Evolutionary conservation across 2,888 invertebrate genomes (phyloP), one percentile per base, ranked within the genome.

Genomic region (Tanypteryx hageni): DNA sequence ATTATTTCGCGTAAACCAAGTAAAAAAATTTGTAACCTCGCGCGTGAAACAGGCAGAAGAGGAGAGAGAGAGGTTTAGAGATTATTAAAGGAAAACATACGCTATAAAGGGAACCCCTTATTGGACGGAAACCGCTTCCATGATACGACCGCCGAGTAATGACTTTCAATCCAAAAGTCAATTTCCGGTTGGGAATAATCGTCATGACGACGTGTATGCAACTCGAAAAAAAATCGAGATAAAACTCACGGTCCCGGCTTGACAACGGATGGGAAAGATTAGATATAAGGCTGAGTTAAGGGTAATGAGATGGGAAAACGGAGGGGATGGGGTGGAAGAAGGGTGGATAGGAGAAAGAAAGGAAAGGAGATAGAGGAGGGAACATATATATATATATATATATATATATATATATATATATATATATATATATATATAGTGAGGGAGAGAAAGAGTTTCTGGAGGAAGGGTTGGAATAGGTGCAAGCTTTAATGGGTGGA

Each of bases 151-250:
- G 31, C 27, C 86, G 86, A 64, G 61, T 86, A 86, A 86, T 61
- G 86, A 86, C 86, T 64, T 61, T 61, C 86, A 86, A 61, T 86
- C 86, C 86, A 59, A 18, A 61, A 86, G 86, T 61, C 86, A 86
- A 86, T 86, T 86, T 86, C 86, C 86, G 86, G 86, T 61, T 31
- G 86, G 86, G 31, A 86, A 86, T 86, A 86, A 86, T 86, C 31
- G 61, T 64, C 86, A 31, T n/a, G 86, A 31, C 61, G 31, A 61
- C 27, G 86, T 64, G 61, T 61, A 44, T 61, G 86, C 16, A 86
- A 86, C 31, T 64, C 86, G 86, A 86, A 86, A 64, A 27, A 59
- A 18, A 61, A 59, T 59, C 27, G 86, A 59, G 86, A 86, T 86
- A 86, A 86, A 86, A 86, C 61, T 86, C 59, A 16, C 31, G n/a